Conservation (phyloP, 2,113 vertebrate genomes). For the Noctilio leporinus region DNA sequence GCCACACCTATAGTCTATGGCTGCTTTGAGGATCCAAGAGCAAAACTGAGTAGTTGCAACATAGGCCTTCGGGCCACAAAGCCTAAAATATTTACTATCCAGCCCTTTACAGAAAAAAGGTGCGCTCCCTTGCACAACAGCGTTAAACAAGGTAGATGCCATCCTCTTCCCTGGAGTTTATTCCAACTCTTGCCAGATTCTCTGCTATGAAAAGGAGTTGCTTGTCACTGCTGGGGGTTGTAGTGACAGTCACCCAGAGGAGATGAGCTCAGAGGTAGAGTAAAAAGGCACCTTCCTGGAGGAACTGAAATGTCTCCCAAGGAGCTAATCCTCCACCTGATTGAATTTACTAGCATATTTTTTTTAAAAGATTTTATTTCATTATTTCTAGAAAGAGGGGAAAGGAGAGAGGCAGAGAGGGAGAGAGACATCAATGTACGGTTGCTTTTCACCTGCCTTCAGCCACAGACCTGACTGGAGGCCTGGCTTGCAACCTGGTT, state of each 20-base stretch:
- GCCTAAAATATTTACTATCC: neutral
- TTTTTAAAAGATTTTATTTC: no score
- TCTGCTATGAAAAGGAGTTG: neutral
- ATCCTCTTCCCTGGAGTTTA: accelerated
- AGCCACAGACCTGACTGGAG: no score
- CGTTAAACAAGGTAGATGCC: neutral
- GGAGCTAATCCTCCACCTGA: neutral
- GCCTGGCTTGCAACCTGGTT: no score
- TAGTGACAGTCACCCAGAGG: neutral
- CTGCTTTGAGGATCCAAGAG: neutral
- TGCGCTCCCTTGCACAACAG: accelerated
- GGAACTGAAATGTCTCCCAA: neutral
- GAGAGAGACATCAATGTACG: no score
- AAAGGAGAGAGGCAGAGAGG: no score
- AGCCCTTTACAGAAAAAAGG: neutral
- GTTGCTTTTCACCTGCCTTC: no score
- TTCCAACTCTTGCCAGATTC: neutral
- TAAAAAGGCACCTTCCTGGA: neutral
- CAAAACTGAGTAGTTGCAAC: no score
- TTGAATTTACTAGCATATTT: neutral
- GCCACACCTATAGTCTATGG: neutral
- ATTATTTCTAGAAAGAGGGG: no score
- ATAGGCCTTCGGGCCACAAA: no score
- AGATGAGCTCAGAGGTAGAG: neutral
- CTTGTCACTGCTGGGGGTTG: no score